Evolutionary conservation across 2,797 vertebrate genomes (phyloP), one percentile per base, ranked within the genome.

Genomic region (Naso thynnoides): DNA sequence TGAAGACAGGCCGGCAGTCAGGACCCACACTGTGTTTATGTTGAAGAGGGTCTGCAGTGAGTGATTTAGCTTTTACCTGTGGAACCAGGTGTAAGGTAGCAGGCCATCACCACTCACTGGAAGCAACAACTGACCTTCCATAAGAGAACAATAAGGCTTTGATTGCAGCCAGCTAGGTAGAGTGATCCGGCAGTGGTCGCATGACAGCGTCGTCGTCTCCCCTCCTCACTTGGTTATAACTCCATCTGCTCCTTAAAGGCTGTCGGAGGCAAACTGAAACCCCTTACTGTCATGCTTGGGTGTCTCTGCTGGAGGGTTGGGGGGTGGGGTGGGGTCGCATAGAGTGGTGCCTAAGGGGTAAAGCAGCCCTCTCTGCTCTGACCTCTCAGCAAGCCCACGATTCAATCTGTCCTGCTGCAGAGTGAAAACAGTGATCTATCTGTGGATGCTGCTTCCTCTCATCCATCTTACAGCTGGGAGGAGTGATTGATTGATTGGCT

Each of bases 371-470:
- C 69, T 83, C 49, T 47, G n/a, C 75, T 77, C 67, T 81, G 86
- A 86, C 89, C 83, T 87, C 86, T 85, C 77, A 79, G 68, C 54
- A 48, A 68, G 81, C 70, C 73, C 80, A 84, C 78, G 55, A 87
- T 78, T 86, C 82, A 86, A 78, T 83, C 72, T 86, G 79, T 82
- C 63, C 66, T 63, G 59, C 73, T 68, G 56, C 76, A 45, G 68
- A 60, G 76, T 26, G 78, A 41, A 86, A 76, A 94, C 90, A 91
- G 91, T 81, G 83, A 83, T 65, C 49, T 83, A 67, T 91, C 80
- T 91, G 88, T 91, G 61, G 53, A 58, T 50, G 15, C 72, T 55
- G 73, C 79, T 89, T 90, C 90, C 89, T 83, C 76, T 85, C 86
- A 81, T 90, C 79, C 70, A 78, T 92, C 83, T 85, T 83, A 57